These are phyloP conservation scores for Spongilla lacustris DNA, from an alignment of 37 sponge, comb jelly and placozoan genomes.

Conservation along the genomic window DNA sequence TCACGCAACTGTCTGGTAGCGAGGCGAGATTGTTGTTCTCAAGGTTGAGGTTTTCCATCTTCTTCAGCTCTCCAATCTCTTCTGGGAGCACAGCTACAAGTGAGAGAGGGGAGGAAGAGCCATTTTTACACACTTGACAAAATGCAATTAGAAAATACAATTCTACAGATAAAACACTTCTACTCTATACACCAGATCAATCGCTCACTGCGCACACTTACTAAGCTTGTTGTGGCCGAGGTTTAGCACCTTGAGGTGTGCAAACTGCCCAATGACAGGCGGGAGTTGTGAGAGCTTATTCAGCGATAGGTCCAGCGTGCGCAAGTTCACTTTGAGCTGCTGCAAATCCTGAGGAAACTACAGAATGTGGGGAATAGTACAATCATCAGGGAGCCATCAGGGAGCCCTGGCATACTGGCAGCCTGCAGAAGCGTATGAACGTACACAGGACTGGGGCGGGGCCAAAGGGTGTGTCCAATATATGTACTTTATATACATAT, in stretches of 20 bases:
- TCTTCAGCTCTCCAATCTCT: constrained; percentile 49
- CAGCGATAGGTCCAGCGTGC: constrained; percentile 74
- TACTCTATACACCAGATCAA: no score
- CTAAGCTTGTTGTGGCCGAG: constrained; percentile 62
- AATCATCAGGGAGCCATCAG: no score
- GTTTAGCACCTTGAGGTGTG: constrained; percentile 47
- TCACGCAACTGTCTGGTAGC: constrained; percentile 46
- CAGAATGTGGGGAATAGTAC: background rate
- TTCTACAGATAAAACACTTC: no score
- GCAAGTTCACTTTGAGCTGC: constrained; percentile 25
- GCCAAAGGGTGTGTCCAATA: no score
- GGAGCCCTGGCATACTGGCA: no score
- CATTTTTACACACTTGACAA: no score
- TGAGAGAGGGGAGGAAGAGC: no score
- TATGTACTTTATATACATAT: no score
- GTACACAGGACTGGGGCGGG: no score
- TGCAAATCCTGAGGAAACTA: constrained; percentile 55
- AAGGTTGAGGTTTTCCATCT: constrained; percentile 67
- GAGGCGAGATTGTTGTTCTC: constrained; percentile 46
- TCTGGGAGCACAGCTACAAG: constrained; percentile 55
- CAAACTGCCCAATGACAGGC: constrained; percentile 53
- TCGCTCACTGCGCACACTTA: no score
- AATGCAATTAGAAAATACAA: no score
- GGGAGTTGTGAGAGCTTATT: constrained; percentile 65
- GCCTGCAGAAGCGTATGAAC: no score